Conservation (phyloP, 2,797 vertebrate genomes). For the Bryconaethiops microstoma region DNA sequence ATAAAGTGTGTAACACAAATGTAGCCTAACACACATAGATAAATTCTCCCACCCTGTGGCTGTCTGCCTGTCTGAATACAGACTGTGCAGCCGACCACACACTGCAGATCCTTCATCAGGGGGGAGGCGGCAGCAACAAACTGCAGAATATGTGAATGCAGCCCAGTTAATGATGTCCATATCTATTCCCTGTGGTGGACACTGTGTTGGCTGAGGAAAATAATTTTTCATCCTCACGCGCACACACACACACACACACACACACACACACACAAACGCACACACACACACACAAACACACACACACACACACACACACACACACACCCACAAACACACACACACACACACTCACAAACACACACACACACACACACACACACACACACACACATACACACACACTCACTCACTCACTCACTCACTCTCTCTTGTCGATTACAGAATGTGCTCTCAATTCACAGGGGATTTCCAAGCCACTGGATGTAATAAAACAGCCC, state of each 20-base stretch:
- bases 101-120: conserved; percentile 31
- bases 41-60: neutral
- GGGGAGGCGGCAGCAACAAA: conserved; percentile 34
- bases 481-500: conserved; percentile 38
- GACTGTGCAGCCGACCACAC: neutral
- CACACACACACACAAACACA: conserved; percentile 11
- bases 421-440: conserved; percentile 31
- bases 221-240: neutral
- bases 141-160: conserved; percentile 38
- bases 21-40: neutral
- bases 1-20: neutral
- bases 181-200: conserved; percentile 36
- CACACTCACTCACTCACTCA: neutral
- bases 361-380: conserved; percentile 17
- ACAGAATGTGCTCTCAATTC: conserved; percentile 45
- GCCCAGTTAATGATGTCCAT: conserved; percentile 30
- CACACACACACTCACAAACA: neutral
- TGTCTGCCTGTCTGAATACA: neutral
- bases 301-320: conserved; percentile 14
- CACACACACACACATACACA: conserved; percentile 15
- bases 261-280: conserved; percentile 15
- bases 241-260: conserved; percentile 19
- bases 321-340: conserved; percentile 6
- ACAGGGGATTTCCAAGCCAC: conserved; percentile 35
- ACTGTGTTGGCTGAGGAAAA: neutral